A percentile compares a stretch with the other conserved stretches of the same genome.
Conservation (phyloP, 1,140 invertebrate species). For the Zaprionus nigranus region DNA sequence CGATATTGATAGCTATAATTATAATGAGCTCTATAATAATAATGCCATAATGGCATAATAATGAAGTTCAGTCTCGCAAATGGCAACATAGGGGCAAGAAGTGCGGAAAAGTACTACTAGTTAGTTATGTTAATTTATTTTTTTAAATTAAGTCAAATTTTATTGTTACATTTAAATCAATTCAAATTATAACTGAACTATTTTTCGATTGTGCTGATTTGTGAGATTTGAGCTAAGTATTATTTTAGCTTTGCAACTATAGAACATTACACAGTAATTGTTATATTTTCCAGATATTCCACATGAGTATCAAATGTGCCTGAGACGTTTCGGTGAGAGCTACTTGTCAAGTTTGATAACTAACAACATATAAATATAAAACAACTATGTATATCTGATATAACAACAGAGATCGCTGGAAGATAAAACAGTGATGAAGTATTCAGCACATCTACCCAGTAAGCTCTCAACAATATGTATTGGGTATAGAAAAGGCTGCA, state of each 20-base stretch:
- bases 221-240: too few relatives aligned
- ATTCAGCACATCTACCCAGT: too few relatives aligned
- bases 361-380: too few relatives aligned
- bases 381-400: too few relatives aligned
- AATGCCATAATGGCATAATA: constrained; percentile 7
- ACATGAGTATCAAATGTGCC: too few relatives aligned
- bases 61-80: neutral
- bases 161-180: too few relatives aligned
- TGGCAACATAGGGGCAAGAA: constrained; percentile 7
- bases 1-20: constrained; percentile 12
- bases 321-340: too few relatives aligned
- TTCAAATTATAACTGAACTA: neutral
- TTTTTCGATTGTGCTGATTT: neutral
- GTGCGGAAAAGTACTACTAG: neutral
- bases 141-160: too few relatives aligned
- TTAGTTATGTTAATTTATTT: neutral
- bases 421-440: too few relatives aligned
- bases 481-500: neutral
- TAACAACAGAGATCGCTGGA: too few relatives aligned
- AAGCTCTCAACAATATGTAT: neutral
- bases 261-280: neutral
- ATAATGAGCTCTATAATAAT: neutral
- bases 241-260: too few relatives aligned
- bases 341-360: neutral
- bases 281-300: too few relatives aligned